Evolutionary conservation across 2,113 vertebrate species (phyloP).

Genomic region (Trogon melanurus): DNA sequence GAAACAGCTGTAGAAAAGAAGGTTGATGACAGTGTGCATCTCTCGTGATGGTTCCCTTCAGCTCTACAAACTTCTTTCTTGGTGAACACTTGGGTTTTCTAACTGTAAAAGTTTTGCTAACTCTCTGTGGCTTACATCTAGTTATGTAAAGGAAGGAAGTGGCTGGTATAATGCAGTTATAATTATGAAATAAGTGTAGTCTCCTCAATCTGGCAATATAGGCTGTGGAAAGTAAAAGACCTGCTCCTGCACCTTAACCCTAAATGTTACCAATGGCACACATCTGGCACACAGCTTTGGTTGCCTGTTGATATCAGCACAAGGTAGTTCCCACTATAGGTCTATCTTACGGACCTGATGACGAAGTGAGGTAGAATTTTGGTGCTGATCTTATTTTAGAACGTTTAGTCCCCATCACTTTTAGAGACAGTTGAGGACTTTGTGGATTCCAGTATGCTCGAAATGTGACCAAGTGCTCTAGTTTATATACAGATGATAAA

Average conservation of each 20-base stretch:
- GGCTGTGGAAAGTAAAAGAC: not conserved
- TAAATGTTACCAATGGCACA: not conserved
- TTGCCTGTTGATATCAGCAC: not conserved
- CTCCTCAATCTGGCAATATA: not conserved
- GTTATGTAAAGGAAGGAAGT: not conserved
- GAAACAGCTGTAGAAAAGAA: not conserved
- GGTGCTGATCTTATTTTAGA: not conserved
- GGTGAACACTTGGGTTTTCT: not conserved
- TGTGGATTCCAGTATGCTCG: not conserved
- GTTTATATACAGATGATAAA: not conserved
- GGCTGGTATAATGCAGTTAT: not conserved
- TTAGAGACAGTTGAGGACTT: not conserved
- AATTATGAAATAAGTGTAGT: not conserved
- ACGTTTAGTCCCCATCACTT: accelerated
- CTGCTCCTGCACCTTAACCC: accelerated
- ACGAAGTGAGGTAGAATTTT: not conserved
- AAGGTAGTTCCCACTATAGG: not conserved
- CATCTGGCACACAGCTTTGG: not conserved
- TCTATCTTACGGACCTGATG: not conserved
- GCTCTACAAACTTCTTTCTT: not conserved
- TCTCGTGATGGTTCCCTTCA: not conserved
- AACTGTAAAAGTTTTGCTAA: not conserved
- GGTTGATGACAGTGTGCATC: not conserved
- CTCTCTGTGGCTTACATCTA: not conserved
- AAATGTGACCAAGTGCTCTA: not conserved